Percentiles rank a stretch among this genome's conserved stretches.
Conservation (phyloP, 1,140 invertebrate genomes). For the Nasonia vitripennis region DNA sequence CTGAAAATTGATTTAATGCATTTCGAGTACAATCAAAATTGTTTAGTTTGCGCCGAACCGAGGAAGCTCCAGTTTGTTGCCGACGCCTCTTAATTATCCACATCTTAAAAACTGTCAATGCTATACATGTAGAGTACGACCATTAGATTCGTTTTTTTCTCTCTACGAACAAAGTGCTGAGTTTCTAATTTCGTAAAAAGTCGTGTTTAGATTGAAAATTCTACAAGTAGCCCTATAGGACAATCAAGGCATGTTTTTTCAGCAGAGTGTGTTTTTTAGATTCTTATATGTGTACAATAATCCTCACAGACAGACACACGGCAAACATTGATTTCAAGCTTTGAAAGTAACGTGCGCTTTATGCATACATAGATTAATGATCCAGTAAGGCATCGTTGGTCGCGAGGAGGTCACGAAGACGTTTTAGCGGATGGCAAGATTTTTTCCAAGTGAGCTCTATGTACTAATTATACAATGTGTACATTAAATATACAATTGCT, state of each 20-base stretch:
- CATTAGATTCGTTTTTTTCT: not conserved
- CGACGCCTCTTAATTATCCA: not conserved
- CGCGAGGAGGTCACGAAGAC: not conserved
- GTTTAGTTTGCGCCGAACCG: not conserved
- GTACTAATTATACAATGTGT: not conserved
- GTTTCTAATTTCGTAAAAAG: not conserved
- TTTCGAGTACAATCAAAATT: constrained; percentile 20
- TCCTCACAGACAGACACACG: not conserved
- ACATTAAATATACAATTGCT: constrained; percentile 7
- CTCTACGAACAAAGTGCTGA: not conserved
- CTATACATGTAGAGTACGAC: not conserved
- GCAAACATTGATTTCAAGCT: constrained; percentile 33
- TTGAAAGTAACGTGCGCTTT: constrained; percentile 41
- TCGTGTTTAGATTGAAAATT: constrained; percentile 1
- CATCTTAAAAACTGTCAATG: not conserved
- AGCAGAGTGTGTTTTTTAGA: constrained; percentile 28
- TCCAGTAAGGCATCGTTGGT: constrained; percentile 38
- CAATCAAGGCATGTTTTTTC: constrained; percentile 46
- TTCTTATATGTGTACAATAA: not conserved
- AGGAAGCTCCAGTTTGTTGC: not conserved
- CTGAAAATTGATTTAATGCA: not conserved
- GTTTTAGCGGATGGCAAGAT: constrained; percentile 23
- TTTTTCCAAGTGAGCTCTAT: not conserved
- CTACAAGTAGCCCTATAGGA: constrained; percentile 41
- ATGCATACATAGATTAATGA: constrained; percentile 14